Percentiles rank a stretch among this genome's conserved stretches.
phyloP scores from a whole-genome alignment of 2,797 vertebrate species.

The Sebastolobus altivelis region DNA sequence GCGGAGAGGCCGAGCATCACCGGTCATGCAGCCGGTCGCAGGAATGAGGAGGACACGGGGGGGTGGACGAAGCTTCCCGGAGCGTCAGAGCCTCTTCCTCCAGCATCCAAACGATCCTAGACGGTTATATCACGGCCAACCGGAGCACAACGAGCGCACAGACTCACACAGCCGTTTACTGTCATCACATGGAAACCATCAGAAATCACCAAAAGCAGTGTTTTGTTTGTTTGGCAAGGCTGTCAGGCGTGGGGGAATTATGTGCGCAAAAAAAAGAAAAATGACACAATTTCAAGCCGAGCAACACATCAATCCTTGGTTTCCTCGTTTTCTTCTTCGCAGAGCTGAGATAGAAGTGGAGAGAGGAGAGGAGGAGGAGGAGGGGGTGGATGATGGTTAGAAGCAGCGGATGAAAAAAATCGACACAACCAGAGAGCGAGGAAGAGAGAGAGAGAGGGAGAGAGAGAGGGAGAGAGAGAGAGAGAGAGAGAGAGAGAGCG shows the following conservation, averaged over 20 bases:
- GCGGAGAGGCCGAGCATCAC: conserved; percentile 82
- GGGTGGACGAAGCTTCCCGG: conserved; percentile 69
- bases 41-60: conserved; percentile 61
- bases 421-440: conserved; percentile 50
- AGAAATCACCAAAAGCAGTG: conserved; percentile 28
- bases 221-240: neutral
- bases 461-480: conserved; percentile 28
- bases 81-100: conserved; percentile 63
- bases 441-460: neutral
- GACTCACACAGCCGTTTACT: conserved; percentile 61
- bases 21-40: conserved; percentile 79
- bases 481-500: conserved; percentile 34
- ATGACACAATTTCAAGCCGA: conserved; percentile 47
- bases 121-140: conserved; percentile 70
- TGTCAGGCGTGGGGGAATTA: conserved; percentile 20
- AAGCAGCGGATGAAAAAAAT: conserved; percentile 70
- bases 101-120: conserved; percentile 73
- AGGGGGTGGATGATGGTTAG: conserved; percentile 72
- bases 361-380: conserved; percentile 67
- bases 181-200: conserved; percentile 71
- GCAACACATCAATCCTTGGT: conserved; percentile 72
- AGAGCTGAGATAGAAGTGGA: conserved; percentile 81
- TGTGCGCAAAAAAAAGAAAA: conserved; percentile 43
- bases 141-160: conserved; percentile 63
- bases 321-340: conserved; percentile 73